Evolutionary conservation across 1,140 invertebrate genomes (phyloP).

Genomic region (Drosophila neocordata): DNA sequence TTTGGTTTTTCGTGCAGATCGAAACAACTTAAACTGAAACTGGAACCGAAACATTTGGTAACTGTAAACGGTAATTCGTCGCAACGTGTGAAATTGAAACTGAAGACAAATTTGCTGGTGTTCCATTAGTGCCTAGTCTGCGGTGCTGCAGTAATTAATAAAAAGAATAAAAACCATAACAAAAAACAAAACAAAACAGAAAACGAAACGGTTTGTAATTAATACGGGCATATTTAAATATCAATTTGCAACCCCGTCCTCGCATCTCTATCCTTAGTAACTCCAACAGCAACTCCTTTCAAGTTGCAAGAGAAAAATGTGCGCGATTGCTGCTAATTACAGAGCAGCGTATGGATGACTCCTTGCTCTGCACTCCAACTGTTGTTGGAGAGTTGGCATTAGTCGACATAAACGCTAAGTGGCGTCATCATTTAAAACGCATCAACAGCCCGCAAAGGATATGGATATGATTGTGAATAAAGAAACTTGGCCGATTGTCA

Average conservation of each 20-base stretch:
- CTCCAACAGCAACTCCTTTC: conserved; percentile 22
- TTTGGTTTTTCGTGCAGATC: background rate
- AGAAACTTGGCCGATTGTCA: conserved; percentile 55
- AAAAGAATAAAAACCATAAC: conserved; percentile 28
- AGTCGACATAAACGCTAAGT: conserved; percentile 81
- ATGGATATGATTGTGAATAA: conserved; percentile 32
- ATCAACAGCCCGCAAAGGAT: conserved; percentile 73
- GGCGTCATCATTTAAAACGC: conserved; percentile 82
- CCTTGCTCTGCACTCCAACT: conserved; percentile 10
- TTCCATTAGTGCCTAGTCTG: conserved; percentile 63
- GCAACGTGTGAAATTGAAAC: conserved; percentile 29
- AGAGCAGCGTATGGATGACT: conserved; percentile 50
- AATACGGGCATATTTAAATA: conserved; percentile 81
- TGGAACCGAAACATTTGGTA: conserved; percentile 5
- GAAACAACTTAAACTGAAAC: conserved; percentile 4
- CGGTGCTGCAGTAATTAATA: conserved; percentile 71
- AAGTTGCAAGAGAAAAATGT: conserved; percentile 61
- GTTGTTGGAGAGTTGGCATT: conserved; percentile 57
- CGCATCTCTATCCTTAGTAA: conserved; percentile 18
- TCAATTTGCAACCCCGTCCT: conserved; percentile 68
- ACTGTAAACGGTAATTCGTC: conserved; percentile 2
- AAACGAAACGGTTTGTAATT: conserved; percentile 64
- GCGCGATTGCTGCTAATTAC: conserved; percentile 79
- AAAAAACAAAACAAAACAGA: conserved; percentile 21
- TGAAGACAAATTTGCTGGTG: conserved; percentile 67